Conservation (phyloP, 1,140 invertebrate genomes). For the Papilio aristodemus region DNA sequence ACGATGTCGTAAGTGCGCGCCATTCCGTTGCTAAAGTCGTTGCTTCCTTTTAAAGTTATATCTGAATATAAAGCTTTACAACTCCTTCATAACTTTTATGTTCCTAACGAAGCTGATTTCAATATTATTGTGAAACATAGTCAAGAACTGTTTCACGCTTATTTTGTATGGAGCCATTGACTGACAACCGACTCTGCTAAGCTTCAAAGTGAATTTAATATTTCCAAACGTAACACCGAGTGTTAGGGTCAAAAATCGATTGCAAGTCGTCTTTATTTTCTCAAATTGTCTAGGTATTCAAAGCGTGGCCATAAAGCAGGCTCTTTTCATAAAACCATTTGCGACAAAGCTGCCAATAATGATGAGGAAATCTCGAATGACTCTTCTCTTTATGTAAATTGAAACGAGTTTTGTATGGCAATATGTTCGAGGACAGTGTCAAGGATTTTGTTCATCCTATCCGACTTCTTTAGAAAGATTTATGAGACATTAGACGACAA, state of each 20-base stretch:
- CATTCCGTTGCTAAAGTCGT: slow-evolving; percentile 2
- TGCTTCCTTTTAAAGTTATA: slow-evolving; percentile 17
- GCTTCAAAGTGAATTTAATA: background rate
- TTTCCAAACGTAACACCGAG: background rate
- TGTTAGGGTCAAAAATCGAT: slow-evolving; percentile 1
- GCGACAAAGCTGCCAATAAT: slow-evolving; percentile 35
- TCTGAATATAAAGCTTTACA: slow-evolving; percentile 28
- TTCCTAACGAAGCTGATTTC: slow-evolving; percentile 32
- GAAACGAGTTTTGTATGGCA: slow-evolving; percentile 8
- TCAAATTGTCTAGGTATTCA: slow-evolving; percentile 46
- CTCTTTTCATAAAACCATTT: slow-evolving; percentile 54
- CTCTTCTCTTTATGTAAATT: background rate
- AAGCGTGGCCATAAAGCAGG: slow-evolving; percentile 44
- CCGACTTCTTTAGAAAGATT: slow-evolving; percentile 51
- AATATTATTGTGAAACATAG: slow-evolving; percentile 34
- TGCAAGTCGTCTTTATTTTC: background rate
- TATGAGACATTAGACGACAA: slow-evolving; percentile 45
- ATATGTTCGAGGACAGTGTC: slow-evolving; percentile 4
- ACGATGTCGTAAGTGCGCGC: background rate
- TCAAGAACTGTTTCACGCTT: slow-evolving; percentile 34
- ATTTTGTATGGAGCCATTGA: slow-evolving; percentile 36
- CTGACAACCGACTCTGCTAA: slow-evolving; percentile 36
- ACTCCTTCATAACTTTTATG: slow-evolving; percentile 23
- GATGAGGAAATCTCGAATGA: slow-evolving; percentile 11
- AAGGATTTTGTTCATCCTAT: slow-evolving; percentile 34